A percentile compares a stretch with the other conserved stretches of the same genome.
These are phyloP conservation scores for Dissostichus mawsoni DNA, from an alignment of 2,113 vertebrate genomes.

Conservation along the genomic window DNA sequence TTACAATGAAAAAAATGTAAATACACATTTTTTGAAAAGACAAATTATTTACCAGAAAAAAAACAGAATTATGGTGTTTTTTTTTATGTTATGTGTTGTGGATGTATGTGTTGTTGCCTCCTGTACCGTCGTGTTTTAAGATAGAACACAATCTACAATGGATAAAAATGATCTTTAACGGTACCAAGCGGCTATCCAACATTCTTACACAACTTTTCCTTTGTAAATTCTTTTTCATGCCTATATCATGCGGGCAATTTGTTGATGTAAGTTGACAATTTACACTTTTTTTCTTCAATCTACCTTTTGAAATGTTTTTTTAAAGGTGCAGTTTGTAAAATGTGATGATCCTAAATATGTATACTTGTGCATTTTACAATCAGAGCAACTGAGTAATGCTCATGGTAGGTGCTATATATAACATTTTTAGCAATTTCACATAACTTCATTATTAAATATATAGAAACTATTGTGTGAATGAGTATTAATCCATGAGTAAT, in stretches of 20 bases:
- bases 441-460: background rate
- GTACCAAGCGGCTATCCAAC: slow-evolving; percentile 93
- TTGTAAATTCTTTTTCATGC: slow-evolving; percentile 99
- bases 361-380: background rate
- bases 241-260: slow-evolving; percentile 99
- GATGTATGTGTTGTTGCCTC: slow-evolving; percentile 99
- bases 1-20: slow-evolving; percentile 79
- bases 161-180: slow-evolving; percentile 89
- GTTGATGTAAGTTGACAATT: slow-evolving; percentile 98
- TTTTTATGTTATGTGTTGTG: slow-evolving; percentile 99
- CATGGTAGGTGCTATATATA: background rate
- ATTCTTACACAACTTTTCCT: slow-evolving; percentile 99
- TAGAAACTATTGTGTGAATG: background rate
- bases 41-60: slow-evolving; percentile 86
- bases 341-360: background rate
- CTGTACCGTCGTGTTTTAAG: slow-evolving; percentile 95
- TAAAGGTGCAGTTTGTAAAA: slow-evolving; percentile 73
- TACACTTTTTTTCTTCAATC: slow-evolving; percentile 70
- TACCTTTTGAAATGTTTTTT: slow-evolving; percentile 64
- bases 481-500: background rate
- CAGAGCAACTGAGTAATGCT: background rate
- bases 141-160: slow-evolving; percentile 84
- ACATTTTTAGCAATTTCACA: background rate
- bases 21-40: slow-evolving; percentile 87
- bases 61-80: slow-evolving; percentile 92